phyloP scores from a whole-genome alignment of 2,113 vertebrate species.

The Mobula hypostoma region DNA sequence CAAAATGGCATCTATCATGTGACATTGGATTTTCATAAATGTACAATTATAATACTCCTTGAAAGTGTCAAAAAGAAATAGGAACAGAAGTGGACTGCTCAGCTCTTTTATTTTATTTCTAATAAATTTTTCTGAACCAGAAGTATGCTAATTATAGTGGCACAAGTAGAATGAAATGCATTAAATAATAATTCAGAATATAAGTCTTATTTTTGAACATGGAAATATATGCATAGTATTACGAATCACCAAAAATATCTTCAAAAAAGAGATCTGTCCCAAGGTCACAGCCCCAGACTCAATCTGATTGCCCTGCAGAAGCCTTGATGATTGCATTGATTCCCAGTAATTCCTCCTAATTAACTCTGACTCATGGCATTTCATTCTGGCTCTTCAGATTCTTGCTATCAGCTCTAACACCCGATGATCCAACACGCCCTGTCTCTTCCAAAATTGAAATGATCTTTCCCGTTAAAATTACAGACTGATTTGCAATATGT shows the following conservation, averaged over 20 bases:
- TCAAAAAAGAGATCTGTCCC: not conserved
- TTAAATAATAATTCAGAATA: not conserved
- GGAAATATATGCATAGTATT: not conserved
- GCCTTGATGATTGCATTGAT: not conserved
- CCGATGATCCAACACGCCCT: not conserved
- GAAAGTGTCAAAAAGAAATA: not conserved
- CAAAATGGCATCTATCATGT: not conserved
- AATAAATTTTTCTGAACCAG: too few relatives aligned
- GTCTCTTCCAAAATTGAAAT: not conserved
- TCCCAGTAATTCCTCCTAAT: not conserved
- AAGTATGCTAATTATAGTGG: not conserved
- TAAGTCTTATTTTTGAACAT: not conserved
- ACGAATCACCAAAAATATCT: not conserved
- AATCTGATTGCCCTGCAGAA: not conserved
- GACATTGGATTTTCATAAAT: not conserved
- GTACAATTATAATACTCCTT: not conserved
- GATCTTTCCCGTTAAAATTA: not conserved
- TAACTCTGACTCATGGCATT: not conserved
- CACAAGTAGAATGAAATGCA: not conserved
- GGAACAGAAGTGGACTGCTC: too few relatives aligned
- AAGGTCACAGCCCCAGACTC: not conserved
- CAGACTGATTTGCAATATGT: not conserved
- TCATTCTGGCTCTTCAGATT: not conserved
- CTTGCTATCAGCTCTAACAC: not conserved
- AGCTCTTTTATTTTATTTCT: too few relatives aligned